phyloP scores from a whole-genome alignment of 2,888 invertebrate genomes.

The Notodonta dromedarius region DNA sequence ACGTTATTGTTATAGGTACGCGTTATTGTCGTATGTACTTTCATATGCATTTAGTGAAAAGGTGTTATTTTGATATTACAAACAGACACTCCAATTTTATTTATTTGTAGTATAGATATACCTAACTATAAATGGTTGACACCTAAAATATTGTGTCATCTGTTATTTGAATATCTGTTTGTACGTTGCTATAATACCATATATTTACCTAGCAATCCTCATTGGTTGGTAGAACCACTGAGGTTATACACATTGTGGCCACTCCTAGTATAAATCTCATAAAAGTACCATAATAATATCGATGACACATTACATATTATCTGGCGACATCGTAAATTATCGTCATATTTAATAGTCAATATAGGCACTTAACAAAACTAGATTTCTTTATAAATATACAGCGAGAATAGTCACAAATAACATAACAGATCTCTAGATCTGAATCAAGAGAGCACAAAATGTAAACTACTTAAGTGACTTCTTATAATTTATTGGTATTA shows the following conservation, averaged over 20 bases:
- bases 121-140: too few species aligned
- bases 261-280: slow-evolving; percentile 39
- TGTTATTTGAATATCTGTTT: too few species aligned
- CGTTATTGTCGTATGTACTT: too few species aligned
- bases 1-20: too few species aligned
- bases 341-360: slow-evolving; percentile 34
- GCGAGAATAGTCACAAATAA: background rate
- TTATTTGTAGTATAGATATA: too few species aligned
- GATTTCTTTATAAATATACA: slow-evolving; percentile 13
- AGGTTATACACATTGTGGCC: slow-evolving; percentile 26
- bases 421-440: background rate
- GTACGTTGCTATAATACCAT: too few species aligned
- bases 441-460: background rate
- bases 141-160: too few species aligned
- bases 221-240: background rate
- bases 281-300: slow-evolving; percentile 19
- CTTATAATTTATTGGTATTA: background rate
- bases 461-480: background rate
- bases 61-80: too few species aligned
- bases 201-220: background rate
- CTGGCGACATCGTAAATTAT: slow-evolving; percentile 33
- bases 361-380: slow-evolving; percentile 21
- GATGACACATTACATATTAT: slow-evolving; percentile 33
- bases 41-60: too few species aligned
- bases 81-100: too few species aligned